phyloP scores from a whole-genome alignment of 2,888 invertebrate species.

The Operophtera brumata region DNA sequence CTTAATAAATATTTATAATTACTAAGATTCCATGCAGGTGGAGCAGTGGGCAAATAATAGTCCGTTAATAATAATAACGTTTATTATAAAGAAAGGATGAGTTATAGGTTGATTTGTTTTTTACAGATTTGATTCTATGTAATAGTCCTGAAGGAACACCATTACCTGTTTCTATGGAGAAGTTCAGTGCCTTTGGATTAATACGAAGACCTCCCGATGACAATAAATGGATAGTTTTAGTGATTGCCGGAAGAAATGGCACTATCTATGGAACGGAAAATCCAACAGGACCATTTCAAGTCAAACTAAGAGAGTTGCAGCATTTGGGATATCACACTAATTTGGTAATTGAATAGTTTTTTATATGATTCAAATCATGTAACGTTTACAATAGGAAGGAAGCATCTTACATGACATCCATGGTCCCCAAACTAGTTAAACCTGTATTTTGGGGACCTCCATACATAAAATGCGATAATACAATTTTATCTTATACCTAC shows the following conservation, averaged over 20 bases:
- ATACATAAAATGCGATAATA: too few relatives aligned
- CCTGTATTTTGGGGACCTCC: too few relatives aligned
- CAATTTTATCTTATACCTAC: too few relatives aligned
- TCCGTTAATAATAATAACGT: too few relatives aligned
- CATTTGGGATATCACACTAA: slow-evolving; percentile 81
- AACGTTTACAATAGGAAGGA: too few relatives aligned
- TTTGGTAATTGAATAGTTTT: slow-evolving; percentile 64
- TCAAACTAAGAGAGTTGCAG: slow-evolving; percentile 83
- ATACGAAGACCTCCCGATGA: slow-evolving; percentile 54
- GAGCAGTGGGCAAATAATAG: too few relatives aligned
- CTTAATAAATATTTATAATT: too few relatives aligned
- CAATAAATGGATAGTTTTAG: slow-evolving; percentile 79
- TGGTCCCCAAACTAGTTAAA: too few relatives aligned
- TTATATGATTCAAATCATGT: slow-evolving; percentile 10
- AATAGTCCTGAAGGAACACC: slow-evolving; percentile 74
- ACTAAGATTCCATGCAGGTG: too few relatives aligned
- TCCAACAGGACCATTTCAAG: slow-evolving; percentile 79
- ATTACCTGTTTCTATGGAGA: slow-evolving; percentile 62
- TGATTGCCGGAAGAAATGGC: slow-evolving; percentile 83
- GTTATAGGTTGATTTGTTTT: slow-evolving; percentile 20
- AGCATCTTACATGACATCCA: too few relatives aligned
- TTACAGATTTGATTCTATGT: slow-evolving; percentile 82
- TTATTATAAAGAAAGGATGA: too few relatives aligned
- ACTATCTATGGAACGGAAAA: slow-evolving; percentile 71
- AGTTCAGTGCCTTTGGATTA: slow-evolving; percentile 75